Evolutionary conservation across 2,113 vertebrate genomes (phyloP).

Genomic region (Ranitomeya imitator): DNA sequence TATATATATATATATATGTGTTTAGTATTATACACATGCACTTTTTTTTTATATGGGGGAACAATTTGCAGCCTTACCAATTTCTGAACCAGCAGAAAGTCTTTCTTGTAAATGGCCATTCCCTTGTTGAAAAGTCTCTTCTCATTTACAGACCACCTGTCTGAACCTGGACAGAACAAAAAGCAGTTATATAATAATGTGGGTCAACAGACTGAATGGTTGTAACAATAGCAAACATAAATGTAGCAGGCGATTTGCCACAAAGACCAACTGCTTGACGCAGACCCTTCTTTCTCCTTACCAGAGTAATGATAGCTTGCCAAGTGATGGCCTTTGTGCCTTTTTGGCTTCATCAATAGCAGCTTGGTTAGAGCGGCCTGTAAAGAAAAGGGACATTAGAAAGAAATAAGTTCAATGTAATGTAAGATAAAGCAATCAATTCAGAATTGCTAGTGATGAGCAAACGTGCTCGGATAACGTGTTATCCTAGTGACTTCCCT

Average conservation of each 20-base stretch:
- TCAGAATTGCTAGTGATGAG: too few relatives aligned
- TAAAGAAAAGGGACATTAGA: not conserved
- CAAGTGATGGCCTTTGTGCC: conserved; percentile 78
- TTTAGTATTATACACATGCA: too few relatives aligned
- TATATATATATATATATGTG: too few relatives aligned
- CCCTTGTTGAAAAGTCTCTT: conserved; percentile 94
- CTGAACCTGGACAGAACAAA: conserved; percentile 79
- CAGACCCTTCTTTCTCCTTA: conserved; percentile 60
- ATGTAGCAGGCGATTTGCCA: not conserved
- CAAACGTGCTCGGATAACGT: too few relatives aligned
- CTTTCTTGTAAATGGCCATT: conserved; percentile 92
- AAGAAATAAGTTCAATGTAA: not conserved
- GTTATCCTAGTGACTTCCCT: too few relatives aligned
- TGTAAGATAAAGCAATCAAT: not conserved
- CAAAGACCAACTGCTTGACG: too few relatives aligned
- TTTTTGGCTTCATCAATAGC: conserved; percentile 81
- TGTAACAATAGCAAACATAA: not conserved
- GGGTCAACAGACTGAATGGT: not conserved
- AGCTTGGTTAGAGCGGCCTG: conserved; percentile 87
- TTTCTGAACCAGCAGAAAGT: conserved; percentile 98
- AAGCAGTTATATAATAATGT: not conserved
- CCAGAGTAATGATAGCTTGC: conserved; percentile 95
- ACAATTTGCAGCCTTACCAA: conserved; percentile 73
- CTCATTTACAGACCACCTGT: conserved; percentile 89
- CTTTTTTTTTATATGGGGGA: not conserved